These are phyloP conservation scores for Melanophora roralis DNA, from an alignment of 2,888 invertebrate species.

Conservation along the genomic window DNA sequence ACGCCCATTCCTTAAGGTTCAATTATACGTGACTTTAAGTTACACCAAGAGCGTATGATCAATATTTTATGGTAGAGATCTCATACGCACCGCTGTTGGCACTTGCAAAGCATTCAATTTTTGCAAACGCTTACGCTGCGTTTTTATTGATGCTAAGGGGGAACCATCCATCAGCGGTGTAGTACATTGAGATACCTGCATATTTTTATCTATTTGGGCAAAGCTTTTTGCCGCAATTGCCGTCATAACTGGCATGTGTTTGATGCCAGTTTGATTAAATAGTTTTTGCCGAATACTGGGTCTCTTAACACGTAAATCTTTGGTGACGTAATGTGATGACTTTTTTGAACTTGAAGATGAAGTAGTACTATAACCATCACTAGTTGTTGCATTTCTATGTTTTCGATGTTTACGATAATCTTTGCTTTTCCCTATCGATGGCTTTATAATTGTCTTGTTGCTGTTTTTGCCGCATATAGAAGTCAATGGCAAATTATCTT, in stretches of 20 bases:
- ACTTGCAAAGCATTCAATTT: conserved; percentile 52
- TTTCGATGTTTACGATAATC: conserved; percentile 65
- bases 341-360: conserved; percentile 37
- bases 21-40: not conserved
- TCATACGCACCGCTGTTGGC: conserved; percentile 61
- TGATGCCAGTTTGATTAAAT: conserved; percentile 67
- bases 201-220: conserved; percentile 47
- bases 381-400: conserved; percentile 42
- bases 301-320: conserved; percentile 66
- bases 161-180: not conserved
- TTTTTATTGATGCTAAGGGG: conserved; percentile 20
- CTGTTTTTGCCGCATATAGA: not conserved
- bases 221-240: conserved; percentile 41
- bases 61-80: conserved; percentile 60
- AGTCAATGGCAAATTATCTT: conserved; percentile 46
- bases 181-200: conserved; percentile 20
- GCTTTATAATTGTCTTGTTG: not conserved
- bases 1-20: too few relatives aligned
- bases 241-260: conserved; percentile 55
- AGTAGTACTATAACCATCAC: conserved; percentile 24
- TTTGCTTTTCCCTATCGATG: conserved; percentile 37
- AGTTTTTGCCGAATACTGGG: conserved; percentile 72
- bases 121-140: conserved; percentile 59
- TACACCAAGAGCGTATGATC: conserved; percentile 17
- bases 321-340: conserved; percentile 65